phyloP scores from a whole-genome alignment of 2,113 vertebrate genomes.

The Camelus bactrianus region DNA sequence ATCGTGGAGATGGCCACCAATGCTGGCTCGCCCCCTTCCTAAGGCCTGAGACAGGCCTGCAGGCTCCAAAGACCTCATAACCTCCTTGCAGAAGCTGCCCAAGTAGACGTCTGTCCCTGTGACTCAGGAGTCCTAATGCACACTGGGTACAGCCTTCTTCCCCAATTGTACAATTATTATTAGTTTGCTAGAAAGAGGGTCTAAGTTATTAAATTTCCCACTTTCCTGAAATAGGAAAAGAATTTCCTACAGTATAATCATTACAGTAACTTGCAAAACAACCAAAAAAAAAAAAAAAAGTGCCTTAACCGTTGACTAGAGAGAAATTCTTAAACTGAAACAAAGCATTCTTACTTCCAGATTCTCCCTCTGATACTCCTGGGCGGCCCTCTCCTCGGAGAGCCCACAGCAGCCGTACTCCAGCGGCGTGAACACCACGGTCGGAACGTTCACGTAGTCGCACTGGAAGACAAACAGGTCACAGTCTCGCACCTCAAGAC shows the following conservation, averaged over 20 bases:
- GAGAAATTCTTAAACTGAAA: neutral
- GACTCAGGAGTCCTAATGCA: neutral
- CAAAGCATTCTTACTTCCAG: constrained; percentile 89
- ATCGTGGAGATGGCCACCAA: too few relatives aligned
- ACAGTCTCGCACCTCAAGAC: neutral
- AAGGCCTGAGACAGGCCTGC: neutral
- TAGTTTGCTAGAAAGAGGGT: neutral
- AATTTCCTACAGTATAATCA: neutral
- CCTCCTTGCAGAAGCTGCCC: neutral
- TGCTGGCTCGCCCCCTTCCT: neutral
- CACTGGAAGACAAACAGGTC: constrained; percentile 90
- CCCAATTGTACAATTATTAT: neutral
- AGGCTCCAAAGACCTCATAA: neutral
- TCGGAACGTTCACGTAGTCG: constrained; percentile 96
- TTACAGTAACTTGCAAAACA: neutral
- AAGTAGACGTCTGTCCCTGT: neutral
- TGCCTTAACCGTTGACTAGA: neutral
- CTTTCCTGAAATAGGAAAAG: constrained; percentile 16
- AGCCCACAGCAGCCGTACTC: constrained; percentile 97
- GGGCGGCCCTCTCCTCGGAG: constrained; percentile 93
- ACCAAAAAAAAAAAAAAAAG: neutral
- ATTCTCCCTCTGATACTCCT: constrained; percentile 90
- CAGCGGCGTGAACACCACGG: constrained; percentile 97
- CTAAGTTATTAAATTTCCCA: constrained; percentile 15
- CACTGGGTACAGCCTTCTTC: too few relatives aligned